Percentiles rank a stretch among this genome's conserved stretches.
Conservation (phyloP, 2,888 invertebrate genomes). For the Asteroscopus sphinx region DNA sequence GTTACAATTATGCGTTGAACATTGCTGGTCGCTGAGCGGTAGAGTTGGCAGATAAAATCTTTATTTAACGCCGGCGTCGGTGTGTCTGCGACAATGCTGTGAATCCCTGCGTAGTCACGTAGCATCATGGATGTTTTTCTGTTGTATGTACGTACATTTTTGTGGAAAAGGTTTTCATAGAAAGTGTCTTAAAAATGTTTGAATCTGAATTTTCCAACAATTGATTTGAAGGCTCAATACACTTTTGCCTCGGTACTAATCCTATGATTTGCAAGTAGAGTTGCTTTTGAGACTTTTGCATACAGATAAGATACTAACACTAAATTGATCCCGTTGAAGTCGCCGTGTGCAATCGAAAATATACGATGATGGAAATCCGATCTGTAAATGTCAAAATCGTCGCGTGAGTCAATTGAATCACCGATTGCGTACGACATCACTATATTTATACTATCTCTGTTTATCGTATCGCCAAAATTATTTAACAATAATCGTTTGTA, state of each 20-base stretch:
- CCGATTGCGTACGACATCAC: constrained; percentile 11
- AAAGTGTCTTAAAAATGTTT: not conserved
- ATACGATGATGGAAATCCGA: constrained; percentile 8
- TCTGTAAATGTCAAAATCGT: constrained; percentile 26
- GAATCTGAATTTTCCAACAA: no score
- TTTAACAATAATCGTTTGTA: constrained; percentile 21
- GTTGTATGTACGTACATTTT: constrained; percentile 19
- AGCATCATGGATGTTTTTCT: constrained; percentile 12
- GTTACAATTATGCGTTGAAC: constrained; percentile 38
- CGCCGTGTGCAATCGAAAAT: constrained; percentile 5
- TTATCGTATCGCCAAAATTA: constrained; percentile 13
- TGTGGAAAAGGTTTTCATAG: constrained; percentile 7
- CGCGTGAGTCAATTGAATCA: constrained; percentile 9
- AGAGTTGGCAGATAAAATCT: constrained; percentile 54
- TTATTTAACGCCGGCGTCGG: constrained; percentile 58
- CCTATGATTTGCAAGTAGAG: no score
- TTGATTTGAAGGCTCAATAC: no score
- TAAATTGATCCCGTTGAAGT: constrained; percentile 20
- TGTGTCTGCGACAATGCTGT: constrained; percentile 54
- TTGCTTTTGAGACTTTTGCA: not conserved
- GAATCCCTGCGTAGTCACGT: constrained; percentile 27
- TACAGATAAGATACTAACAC: constrained; percentile 3
- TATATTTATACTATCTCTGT: constrained; percentile 6
- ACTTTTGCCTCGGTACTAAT: no score
- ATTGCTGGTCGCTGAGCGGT: constrained; percentile 13